These are phyloP conservation scores for Eutolmus rufibarbis DNA, from an alignment of 2,888 invertebrate species.

Conservation along the genomic window DNA sequence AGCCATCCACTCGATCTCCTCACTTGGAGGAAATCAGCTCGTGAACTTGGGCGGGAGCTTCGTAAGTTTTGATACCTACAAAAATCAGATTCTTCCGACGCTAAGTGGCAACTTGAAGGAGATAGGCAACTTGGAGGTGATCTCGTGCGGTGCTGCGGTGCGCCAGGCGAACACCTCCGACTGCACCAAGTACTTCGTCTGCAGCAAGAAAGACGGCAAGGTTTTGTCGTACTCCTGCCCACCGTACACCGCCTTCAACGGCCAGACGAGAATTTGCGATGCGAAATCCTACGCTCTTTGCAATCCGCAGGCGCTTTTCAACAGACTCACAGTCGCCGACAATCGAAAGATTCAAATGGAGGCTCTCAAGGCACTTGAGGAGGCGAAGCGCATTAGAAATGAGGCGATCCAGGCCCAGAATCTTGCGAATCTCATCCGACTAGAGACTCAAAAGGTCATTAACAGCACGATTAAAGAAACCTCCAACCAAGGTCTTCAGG, in stretches of 20 bases:
- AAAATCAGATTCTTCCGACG: constrained; percentile 56
- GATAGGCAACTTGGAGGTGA: constrained; percentile 55
- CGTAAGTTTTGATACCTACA: constrained; percentile 58
- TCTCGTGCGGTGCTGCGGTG: constrained; percentile 62
- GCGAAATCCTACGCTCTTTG: constrained; percentile 60
- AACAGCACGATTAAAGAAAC: constrained; percentile 22
- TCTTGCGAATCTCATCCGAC: constrained; percentile 55
- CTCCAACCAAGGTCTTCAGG: neutral
- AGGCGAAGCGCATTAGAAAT: constrained; percentile 57
- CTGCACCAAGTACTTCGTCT: constrained; percentile 65
- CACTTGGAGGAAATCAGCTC: constrained; percentile 48
- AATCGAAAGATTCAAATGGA: constrained; percentile 58
- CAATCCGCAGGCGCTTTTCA: constrained; percentile 51
- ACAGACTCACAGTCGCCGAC: constrained; percentile 54
- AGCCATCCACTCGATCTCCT: neutral
- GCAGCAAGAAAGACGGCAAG: constrained; percentile 62
- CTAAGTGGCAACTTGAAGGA: neutral
- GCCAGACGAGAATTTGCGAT: constrained; percentile 63
- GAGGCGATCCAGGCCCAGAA: constrained; percentile 57
- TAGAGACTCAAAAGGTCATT: constrained; percentile 44
- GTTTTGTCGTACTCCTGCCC: constrained; percentile 64
- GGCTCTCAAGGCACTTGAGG: constrained; percentile 56
- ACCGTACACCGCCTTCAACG: constrained; percentile 64
- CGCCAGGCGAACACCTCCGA: constrained; percentile 64
- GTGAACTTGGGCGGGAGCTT: constrained; percentile 58